A percentile compares a stretch with the other conserved stretches of the same genome.
These are phyloP conservation scores for Heliconius aoede DNA, from an alignment of 2,888 invertebrate species.

Conservation along the genomic window DNA sequence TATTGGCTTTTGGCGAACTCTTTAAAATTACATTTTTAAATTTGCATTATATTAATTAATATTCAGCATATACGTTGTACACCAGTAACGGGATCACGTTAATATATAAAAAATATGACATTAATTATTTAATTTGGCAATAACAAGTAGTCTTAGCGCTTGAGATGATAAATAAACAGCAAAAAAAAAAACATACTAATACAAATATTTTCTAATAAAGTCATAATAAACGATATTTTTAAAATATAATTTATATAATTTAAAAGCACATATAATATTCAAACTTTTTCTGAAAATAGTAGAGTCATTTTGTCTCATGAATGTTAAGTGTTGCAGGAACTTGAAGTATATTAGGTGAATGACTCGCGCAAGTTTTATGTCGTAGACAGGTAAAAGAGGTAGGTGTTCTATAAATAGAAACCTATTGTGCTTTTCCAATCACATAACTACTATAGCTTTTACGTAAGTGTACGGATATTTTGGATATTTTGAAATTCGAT, in stretches of 20 bases:
- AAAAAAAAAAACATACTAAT: background rate
- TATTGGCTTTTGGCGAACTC: constrained; percentile 4
- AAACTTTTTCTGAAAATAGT: constrained; percentile 5
- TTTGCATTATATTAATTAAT: background rate
- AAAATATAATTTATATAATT: no score
- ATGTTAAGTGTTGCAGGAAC: constrained; percentile 3
- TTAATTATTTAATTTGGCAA: background rate
- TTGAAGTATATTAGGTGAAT: constrained; percentile 29
- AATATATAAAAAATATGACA: background rate
- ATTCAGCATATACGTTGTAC: background rate
- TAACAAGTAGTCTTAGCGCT: no score
- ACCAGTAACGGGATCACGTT: background rate
- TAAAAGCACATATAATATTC: background rate
- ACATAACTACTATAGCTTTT: background rate
- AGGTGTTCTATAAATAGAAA: constrained; percentile 22
- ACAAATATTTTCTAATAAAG: background rate
- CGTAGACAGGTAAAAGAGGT: background rate
- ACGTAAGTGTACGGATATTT: no score
- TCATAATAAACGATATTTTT: background rate
- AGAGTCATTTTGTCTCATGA: constrained; percentile 21
- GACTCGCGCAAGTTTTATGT: constrained; percentile 18
- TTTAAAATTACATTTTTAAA: background rate
- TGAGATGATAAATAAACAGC: no score
- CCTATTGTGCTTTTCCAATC: constrained; percentile 6
- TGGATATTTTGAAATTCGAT: background rate